phyloP scores from a whole-genome alignment of 2,888 invertebrate genomes.

The Idaea aversata region DNA sequence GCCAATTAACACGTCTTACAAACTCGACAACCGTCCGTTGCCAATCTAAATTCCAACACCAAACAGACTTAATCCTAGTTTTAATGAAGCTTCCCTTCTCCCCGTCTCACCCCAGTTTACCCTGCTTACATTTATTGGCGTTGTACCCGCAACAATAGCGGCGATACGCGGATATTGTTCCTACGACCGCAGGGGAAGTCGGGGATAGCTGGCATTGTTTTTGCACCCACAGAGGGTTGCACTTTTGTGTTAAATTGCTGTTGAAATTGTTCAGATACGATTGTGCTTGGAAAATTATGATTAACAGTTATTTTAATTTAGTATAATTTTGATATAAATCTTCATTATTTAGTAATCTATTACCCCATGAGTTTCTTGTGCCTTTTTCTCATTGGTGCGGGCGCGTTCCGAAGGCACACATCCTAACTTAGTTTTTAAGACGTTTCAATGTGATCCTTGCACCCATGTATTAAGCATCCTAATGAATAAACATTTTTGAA shows the following conservation, averaged over 20 bases:
- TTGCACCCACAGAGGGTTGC: constrained; percentile 17
- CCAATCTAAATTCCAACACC: constrained; percentile 24
- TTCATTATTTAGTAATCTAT: too few species aligned
- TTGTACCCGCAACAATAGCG: constrained; percentile 20
- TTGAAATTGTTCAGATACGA: constrained; percentile 17
- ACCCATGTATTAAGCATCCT: too few species aligned
- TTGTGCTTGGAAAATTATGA: constrained; percentile 17
- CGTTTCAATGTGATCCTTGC: too few species aligned
- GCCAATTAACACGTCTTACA: constrained; percentile 20
- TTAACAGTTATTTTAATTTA: constrained; percentile 11
- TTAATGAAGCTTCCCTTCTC: constrained; percentile 30
- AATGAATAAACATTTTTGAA: too few species aligned
- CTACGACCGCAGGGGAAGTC: constrained; percentile 13
- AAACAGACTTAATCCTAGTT: constrained; percentile 34
- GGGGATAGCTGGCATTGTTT: constrained; percentile 11
- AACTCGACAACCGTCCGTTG: constrained; percentile 11
- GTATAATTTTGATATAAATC: constrained; percentile 7
- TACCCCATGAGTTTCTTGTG: too few species aligned
- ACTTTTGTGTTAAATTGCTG: constrained; percentile 20
- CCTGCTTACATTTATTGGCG: constrained; percentile 32
- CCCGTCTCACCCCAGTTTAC: constrained; percentile 21
- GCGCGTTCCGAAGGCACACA: too few species aligned
- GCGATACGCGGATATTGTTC: constrained; percentile 12
- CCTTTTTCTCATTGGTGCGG: too few species aligned
- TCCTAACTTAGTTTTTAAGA: too few species aligned